Conservation (phyloP, 2,797 vertebrate genomes). For the Loris lydekkerianus region DNA sequence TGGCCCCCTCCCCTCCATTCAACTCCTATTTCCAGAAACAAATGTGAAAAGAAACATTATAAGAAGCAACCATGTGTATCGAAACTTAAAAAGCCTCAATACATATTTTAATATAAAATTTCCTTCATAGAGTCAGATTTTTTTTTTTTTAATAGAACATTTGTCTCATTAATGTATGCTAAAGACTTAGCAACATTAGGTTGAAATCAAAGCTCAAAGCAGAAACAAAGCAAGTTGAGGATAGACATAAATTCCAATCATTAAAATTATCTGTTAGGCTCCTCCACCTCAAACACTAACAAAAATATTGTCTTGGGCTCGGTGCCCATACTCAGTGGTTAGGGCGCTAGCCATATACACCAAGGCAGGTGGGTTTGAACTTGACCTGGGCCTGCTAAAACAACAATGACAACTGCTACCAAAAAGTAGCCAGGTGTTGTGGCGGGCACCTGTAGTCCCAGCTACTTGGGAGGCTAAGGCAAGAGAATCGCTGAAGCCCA, state of each 20-base stretch:
- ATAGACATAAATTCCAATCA: background rate
- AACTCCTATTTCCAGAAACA: constrained; percentile 8
- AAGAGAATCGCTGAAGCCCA: too few species aligned
- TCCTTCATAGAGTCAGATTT: background rate
- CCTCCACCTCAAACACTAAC: background rate
- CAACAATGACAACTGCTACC: too few species aligned
- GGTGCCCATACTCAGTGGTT: too few species aligned
- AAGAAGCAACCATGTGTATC: background rate
- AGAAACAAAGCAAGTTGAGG: constrained; percentile 1
- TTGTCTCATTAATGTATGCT: background rate
- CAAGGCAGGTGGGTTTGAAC: too few species aligned
- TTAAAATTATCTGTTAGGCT: background rate
- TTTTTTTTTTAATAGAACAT: background rate
- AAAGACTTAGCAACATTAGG: background rate
- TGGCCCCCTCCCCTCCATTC: background rate
- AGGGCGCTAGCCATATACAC: too few species aligned
- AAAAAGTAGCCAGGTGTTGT: too few species aligned
- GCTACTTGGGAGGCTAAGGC: too few species aligned
- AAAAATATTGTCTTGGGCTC: background rate
- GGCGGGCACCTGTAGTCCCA: too few species aligned
- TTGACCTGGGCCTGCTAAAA: too few species aligned
- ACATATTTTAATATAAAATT: constrained; percentile 31
- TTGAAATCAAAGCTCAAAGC: constrained; percentile 40
- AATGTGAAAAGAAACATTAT: constrained; percentile 27
- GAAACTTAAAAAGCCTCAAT: background rate